These are phyloP conservation scores for Eurypyga helias DNA, from an alignment of 2,113 vertebrate species.

Conservation along the genomic window DNA sequence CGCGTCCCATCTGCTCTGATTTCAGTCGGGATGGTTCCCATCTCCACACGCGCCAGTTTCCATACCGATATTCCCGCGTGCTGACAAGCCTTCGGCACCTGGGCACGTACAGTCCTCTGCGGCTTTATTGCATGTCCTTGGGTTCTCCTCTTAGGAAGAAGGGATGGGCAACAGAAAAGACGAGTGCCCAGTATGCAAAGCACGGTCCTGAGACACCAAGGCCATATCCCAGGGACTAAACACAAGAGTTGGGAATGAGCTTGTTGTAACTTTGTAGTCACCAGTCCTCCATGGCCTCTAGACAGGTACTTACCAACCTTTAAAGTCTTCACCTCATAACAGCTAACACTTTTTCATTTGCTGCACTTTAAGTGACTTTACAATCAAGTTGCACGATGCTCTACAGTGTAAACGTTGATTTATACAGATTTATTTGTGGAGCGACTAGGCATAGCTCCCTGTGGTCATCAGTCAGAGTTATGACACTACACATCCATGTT, in stretches of 20 bases:
- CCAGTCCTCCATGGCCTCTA: neutral
- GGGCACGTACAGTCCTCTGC: fast-evolving
- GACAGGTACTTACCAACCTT: neutral
- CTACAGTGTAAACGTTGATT: neutral
- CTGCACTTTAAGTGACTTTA: neutral
- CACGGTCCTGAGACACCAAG: neutral
- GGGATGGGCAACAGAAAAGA: neutral
- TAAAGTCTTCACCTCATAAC: neutral
- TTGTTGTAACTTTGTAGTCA: neutral
- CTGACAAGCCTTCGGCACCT: neutral
- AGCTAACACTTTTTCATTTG: neutral
- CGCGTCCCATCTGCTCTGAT: neutral
- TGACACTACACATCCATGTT: neutral
- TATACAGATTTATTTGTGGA: neutral
- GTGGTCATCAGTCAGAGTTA: neutral
- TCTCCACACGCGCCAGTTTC: neutral
- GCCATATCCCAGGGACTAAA: neutral
- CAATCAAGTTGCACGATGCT: neutral
- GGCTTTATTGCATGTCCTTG: neutral
- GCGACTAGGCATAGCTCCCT: neutral
- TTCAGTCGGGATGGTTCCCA: neutral
- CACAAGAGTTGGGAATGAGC: neutral
- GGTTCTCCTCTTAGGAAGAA: neutral
- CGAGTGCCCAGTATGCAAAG: fast-evolving
- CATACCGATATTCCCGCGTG: neutral